These are phyloP conservation scores for Thunnus maccoyii DNA, from an alignment of 2,113 vertebrate genomes.

Conservation along the genomic window DNA sequence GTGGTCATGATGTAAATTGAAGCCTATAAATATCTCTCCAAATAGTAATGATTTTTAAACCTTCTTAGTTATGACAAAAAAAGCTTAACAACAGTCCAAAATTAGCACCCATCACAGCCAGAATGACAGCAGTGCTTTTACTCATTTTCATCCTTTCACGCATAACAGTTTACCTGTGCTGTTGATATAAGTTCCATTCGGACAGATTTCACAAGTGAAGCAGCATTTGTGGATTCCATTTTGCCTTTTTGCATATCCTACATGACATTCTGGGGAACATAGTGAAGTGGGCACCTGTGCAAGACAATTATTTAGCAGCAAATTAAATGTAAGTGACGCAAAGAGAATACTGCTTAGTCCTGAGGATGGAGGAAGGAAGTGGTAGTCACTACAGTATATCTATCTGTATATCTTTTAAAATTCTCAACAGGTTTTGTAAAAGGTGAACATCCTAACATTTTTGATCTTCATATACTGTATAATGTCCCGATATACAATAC, in stretches of 20 bases:
- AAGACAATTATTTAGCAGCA: conserved; percentile 1
- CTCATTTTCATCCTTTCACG: neutral
- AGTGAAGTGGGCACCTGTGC: conserved; percentile 61
- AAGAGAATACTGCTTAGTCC: neutral
- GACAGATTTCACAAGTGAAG: conserved; percentile 86
- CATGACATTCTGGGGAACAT: conserved; percentile 61
- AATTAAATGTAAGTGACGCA: neutral
- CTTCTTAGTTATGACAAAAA: too few species aligned
- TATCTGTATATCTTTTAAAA: too few species aligned
- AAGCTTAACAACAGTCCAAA: too few species aligned
- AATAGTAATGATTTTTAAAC: too few species aligned
- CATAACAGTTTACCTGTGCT: conserved; percentile 77
- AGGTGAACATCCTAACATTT: too few species aligned
- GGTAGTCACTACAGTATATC: too few species aligned
- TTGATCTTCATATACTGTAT: neutral
- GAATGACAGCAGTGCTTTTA: neutral
- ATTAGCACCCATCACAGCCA: neutral
- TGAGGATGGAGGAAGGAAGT: too few species aligned
- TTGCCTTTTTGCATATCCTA: conserved; percentile 42
- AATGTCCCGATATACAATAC: too few species aligned
- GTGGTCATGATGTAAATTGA: too few species aligned
- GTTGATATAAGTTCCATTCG: conserved; percentile 84
- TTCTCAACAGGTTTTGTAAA: too few species aligned
- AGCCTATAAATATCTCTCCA: too few species aligned
- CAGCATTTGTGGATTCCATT: conserved; percentile 82